Conservation (phyloP, 2,113 vertebrate species). For the Pithys albifrons region DNA sequence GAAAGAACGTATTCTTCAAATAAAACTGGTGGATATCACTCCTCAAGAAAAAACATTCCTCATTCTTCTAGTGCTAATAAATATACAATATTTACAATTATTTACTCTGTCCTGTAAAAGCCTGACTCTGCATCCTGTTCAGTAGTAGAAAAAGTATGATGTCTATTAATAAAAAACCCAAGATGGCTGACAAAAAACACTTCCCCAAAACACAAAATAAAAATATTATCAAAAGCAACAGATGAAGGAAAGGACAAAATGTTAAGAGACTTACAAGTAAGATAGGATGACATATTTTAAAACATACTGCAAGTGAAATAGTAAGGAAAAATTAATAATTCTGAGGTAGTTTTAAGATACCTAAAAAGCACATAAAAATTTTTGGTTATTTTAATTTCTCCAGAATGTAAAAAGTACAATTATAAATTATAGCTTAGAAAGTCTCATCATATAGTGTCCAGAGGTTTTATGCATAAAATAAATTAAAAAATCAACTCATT, state of each 20-base stretch:
- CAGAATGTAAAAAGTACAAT: neutral
- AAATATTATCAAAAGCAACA: neutral
- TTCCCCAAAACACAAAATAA: neutral
- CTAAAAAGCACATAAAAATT: neutral
- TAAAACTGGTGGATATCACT: neutral
- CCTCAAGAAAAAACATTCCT: neutral
- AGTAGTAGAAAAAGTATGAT: neutral
- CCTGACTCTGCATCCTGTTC: neutral
- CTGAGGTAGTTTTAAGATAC: neutral
- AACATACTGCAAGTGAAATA: neutral
- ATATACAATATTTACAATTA: neutral
- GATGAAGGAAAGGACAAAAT: neutral
- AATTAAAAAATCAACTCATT: neutral
- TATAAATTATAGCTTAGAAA: neutral
- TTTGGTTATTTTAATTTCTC: neutral
- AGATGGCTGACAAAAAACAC: neutral
- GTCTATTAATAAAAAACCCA: neutral
- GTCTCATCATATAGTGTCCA: neutral
- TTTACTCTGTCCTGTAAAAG: neutral
- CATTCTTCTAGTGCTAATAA: neutral
- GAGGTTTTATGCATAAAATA: slow-evolving; percentile 37
- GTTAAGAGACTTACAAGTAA: neutral
- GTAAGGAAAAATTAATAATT: neutral
- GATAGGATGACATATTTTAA: neutral
- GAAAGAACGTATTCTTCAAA: neutral